These are phyloP conservation scores for Gephyroberyx darwinii DNA, from an alignment of 2,797 vertebrate species.

Conservation along the genomic window DNA sequence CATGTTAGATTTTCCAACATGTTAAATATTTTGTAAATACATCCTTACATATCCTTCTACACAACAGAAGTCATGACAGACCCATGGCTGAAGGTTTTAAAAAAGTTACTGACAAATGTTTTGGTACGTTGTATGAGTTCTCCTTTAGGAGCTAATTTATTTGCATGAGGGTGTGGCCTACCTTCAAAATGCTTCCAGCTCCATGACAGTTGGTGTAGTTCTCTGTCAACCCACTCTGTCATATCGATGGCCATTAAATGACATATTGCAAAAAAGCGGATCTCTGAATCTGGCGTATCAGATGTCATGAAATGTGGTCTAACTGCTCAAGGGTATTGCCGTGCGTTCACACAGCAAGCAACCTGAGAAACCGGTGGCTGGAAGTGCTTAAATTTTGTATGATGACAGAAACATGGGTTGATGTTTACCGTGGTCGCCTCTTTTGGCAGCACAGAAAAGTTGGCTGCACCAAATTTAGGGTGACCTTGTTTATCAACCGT, in stretches of 20 bases:
- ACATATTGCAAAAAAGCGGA: neutral
- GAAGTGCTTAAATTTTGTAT: neutral
- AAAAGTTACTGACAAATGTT: conserved; percentile 21
- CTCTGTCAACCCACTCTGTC: too few relatives aligned
- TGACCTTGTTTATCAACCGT: neutral
- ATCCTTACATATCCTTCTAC: too few relatives aligned
- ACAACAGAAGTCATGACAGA: neutral
- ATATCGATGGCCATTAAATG: too few relatives aligned
- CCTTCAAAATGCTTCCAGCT: neutral
- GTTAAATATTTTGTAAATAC: too few relatives aligned
- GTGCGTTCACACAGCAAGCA: neutral
- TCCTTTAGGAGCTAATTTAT: conserved; percentile 31
- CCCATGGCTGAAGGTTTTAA: conserved; percentile 10
- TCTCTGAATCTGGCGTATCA: conserved; percentile 20
- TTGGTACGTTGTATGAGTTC: neutral
- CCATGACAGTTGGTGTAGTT: too few relatives aligned
- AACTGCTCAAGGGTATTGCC: neutral
- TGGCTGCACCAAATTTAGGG: neutral
- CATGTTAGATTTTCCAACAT: neutral
- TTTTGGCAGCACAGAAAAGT: neutral
- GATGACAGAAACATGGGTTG: neutral
- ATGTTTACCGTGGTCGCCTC: neutral
- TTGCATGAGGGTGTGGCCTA: conserved; percentile 11
- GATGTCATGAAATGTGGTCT: conserved; percentile 4
- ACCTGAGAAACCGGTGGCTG: neutral